A percentile compares a stretch with the other conserved stretches of the same genome.
Evolutionary conservation across 2,113 vertebrate species (phyloP).

Genomic region (Rattus norvegicus): GRCr8 NC_086019.1:189322501-189323000

Average conservation of each 20-base stretch:
- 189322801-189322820: not conserved
- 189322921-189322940: not conserved
- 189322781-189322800: not conserved
- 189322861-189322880: not conserved
- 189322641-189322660: not conserved
- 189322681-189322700: not conserved
- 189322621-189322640: not conserved
- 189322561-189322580: not conserved
- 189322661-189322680: not conserved
- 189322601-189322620: not conserved
- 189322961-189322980: not conserved
- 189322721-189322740: not conserved
- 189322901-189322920: not conserved
- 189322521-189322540: not conserved
- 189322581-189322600: not conserved
- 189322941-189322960: not conserved
- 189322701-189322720: not conserved
- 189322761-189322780: not conserved
- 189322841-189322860: not conserved
- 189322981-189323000: not conserved
- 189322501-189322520: not conserved
- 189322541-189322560: not conserved
- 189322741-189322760: not conserved
- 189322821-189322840: too few species aligned
- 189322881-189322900: not conserved